These are phyloP conservation scores for Drosophila suzukii DNA, from an alignment of 1,140 invertebrate genomes.

Conservation along the genomic window DNA sequence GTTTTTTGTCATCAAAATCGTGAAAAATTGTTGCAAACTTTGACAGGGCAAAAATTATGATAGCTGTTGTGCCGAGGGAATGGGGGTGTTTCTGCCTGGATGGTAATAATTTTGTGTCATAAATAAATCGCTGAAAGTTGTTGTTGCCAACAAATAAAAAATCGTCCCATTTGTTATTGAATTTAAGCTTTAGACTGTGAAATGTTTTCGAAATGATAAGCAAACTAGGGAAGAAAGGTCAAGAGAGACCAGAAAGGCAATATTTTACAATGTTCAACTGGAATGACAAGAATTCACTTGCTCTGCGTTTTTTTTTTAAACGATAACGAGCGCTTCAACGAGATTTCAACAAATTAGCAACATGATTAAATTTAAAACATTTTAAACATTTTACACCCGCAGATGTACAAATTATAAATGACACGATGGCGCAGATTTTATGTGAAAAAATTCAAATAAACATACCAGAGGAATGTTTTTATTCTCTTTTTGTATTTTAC, in stretches of 20 bases:
- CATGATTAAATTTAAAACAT: slow-evolving; percentile 18
- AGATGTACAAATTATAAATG: slow-evolving; percentile 24
- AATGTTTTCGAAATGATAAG: slow-evolving; percentile 36
- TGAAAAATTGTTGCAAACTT: slow-evolving; percentile 80
- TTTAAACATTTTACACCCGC: slow-evolving; percentile 4
- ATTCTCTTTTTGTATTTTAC: slow-evolving; percentile 53
- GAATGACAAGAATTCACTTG: neutral
- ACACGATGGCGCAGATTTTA: slow-evolving; percentile 13
- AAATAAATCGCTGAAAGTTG: slow-evolving; percentile 60
- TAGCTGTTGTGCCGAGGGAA: slow-evolving; percentile 48
- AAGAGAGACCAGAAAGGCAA: neutral
- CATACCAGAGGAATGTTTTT: slow-evolving; percentile 31
- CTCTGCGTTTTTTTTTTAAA: neutral
- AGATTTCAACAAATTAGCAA: slow-evolving; percentile 27
- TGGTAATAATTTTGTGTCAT: slow-evolving; percentile 70
- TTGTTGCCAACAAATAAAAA: slow-evolving; percentile 34
- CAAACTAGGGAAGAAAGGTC: neutral
- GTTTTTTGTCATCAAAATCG: slow-evolving; percentile 65
- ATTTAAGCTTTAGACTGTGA: slow-evolving; percentile 48
- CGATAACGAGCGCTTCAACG: slow-evolving; percentile 21
- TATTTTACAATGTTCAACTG: slow-evolving; percentile 9
- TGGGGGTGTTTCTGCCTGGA: slow-evolving; percentile 17
- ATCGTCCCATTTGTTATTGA: slow-evolving; percentile 46
- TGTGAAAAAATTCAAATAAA: slow-evolving; percentile 29
- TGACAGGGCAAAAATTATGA: slow-evolving; percentile 74